Conservation (phyloP, 1,140 invertebrate species). For the fruit fly (Drosophila melanogaster) region Release_6_plus_ISO1_MT NT_033779.5:7316501-7317000, state of each 20-base stretch:
- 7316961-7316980: neutral
- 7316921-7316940: constrained; percentile 74
- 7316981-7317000: constrained; percentile 14
- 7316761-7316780: constrained; percentile 2
- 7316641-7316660: constrained; percentile 13
- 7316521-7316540: constrained; percentile 54
- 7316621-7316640: neutral
- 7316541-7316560: constrained; percentile 41
- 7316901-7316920: constrained; percentile 80
- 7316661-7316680: constrained; percentile 79
- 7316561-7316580: constrained; percentile 69
- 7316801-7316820: constrained; percentile 69
- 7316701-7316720: constrained; percentile 67
- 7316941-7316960: constrained; percentile 24
- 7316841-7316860: constrained; percentile 77
- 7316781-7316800: constrained; percentile 32
- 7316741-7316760: constrained; percentile 19
- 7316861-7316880: constrained; percentile 46
- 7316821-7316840: constrained; percentile 76
- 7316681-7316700: constrained; percentile 77
- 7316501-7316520: constrained; percentile 62
- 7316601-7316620: constrained; percentile 44
- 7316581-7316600: constrained; percentile 79
- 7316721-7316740: constrained; percentile 71
- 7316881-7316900: constrained; percentile 42